Evolutionary conservation across 1,140 invertebrate species (phyloP), one percentile per base, ranked within the genome.

Genomic region (Drosophila sechellia): DNA sequence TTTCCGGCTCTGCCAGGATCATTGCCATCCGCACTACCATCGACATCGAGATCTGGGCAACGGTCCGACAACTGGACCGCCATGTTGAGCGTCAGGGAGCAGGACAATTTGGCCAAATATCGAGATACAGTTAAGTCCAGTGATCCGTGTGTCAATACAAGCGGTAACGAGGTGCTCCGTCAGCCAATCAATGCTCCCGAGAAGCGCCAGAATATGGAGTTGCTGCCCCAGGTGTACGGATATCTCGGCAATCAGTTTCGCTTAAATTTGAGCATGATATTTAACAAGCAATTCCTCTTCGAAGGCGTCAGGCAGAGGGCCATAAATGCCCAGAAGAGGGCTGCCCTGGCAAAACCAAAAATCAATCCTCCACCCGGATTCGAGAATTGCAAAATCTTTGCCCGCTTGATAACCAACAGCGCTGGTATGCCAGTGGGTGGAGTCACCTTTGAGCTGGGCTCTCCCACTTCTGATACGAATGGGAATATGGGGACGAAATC

Each of bases 1-100:
- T 90, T 89, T 31, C 85, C 84, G 4, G 84, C 84, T 0, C 48
- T 87, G 39, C 84, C 84, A 0, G 84, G 71, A 12, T 65, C 72
- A 4, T 0, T 27, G 10, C 61, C 72, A 5, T 0, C 48, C 0
- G 20, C 4, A 0, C 2, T 40, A 4, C 34, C 52, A 0, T 40
- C 52, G 10, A 35, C 10, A 4, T 5, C 56, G 20, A 68, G 45
- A 0, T 57, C 52, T 8, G 13, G 17, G 17, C 17, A 17, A 17
- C 12, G 12, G 65, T 77, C 79, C 3, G 79, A 77, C 17, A 69
- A 84, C 43, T 84, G 85, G 80, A 84, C 61, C 0, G 52, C 57
- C 42, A 75, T 80, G 42, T 50, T 89, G 31, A 80, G 53, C 37
- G 73, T 79, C 8, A 61, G 61, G 0, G 57, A 25, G 0, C 52